Percentiles rank a stretch among this genome's conserved stretches.
Evolutionary conservation across 1,140 invertebrate genomes (phyloP).

Genomic region (Teleopsis dalmanni): DNA sequence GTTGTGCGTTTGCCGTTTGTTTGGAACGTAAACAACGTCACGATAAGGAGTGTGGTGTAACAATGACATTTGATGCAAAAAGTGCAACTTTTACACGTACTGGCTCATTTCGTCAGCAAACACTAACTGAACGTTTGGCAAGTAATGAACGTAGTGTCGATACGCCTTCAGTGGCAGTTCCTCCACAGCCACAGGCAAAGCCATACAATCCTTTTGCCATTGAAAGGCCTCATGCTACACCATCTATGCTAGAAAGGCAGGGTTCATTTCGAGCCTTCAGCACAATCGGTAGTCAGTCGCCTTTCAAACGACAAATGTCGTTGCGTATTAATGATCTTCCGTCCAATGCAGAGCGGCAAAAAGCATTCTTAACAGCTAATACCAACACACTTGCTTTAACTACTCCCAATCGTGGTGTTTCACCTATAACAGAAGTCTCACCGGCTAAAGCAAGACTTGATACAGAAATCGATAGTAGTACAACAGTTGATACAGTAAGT

Average conservation of each 20-base stretch:
- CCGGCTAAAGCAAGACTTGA: slow-evolving; percentile 42
- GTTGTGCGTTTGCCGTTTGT: slow-evolving; percentile 98
- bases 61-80: slow-evolving; percentile 89
- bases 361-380: slow-evolving; percentile 45
- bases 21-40: slow-evolving; percentile 94
- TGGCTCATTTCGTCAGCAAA: slow-evolving; percentile 81
- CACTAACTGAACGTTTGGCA: slow-evolving; percentile 70
- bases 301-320: slow-evolving; percentile 93
- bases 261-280: slow-evolving; percentile 86
- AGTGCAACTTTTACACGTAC: slow-evolving; percentile 89
- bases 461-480: slow-evolving; percentile 21
- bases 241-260: slow-evolving; percentile 85
- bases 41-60: slow-evolving; percentile 92
- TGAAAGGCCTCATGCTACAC: slow-evolving; percentile 89
- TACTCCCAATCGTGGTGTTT: slow-evolving; percentile 50
- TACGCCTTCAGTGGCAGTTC: slow-evolving; percentile 19
- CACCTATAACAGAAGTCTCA: slow-evolving; percentile 74
- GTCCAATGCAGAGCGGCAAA: slow-evolving; percentile 79
- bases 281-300: slow-evolving; percentile 67
- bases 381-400: slow-evolving; percentile 17
- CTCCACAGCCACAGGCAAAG: slow-evolving; percentile 47
- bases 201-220: slow-evolving; percentile 87
- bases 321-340: slow-evolving; percentile 87
- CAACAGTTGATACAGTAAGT: slow-evolving; percentile 61
- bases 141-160: slow-evolving; percentile 29